Conservation (phyloP, 2,888 invertebrate species). For the Drosophila lacicola region DNA sequence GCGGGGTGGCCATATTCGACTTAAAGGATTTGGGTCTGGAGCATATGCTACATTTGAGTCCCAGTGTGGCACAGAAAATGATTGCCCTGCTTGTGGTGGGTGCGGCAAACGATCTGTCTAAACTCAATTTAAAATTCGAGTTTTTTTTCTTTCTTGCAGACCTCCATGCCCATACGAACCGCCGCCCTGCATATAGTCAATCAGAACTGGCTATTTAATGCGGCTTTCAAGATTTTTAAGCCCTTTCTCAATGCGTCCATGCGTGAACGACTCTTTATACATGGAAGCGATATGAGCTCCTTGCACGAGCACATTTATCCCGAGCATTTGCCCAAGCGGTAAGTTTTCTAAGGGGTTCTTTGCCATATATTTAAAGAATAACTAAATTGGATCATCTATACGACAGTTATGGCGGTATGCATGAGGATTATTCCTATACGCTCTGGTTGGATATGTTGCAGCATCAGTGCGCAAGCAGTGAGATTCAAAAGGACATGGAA, state of each 20-base stretch:
- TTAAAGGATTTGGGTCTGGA: constrained; percentile 89
- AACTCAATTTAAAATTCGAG: too few species aligned
- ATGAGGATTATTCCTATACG: constrained; percentile 90
- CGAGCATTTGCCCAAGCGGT: constrained; percentile 89
- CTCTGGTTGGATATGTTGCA: constrained; percentile 89
- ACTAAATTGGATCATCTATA: neutral
- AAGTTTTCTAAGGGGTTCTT: neutral
- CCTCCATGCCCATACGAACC: constrained; percentile 90
- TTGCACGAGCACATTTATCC: constrained; percentile 91
- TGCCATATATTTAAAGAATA: too few species aligned
- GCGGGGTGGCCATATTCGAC: constrained; percentile 92
- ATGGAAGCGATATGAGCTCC: constrained; percentile 90
- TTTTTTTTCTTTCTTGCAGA: constrained; percentile 85
- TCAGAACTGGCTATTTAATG: constrained; percentile 93
- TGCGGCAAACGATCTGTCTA: constrained; percentile 39
- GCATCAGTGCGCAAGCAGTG: constrained; percentile 84
- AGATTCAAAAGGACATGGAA: constrained; percentile 88
- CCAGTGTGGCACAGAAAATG: constrained; percentile 89
- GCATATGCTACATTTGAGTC: constrained; percentile 91
- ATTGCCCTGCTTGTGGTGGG: constrained; percentile 90
- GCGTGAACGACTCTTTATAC: constrained; percentile 87
- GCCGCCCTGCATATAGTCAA: constrained; percentile 91
- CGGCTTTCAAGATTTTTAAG: constrained; percentile 91
- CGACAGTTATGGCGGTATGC: constrained; percentile 85
- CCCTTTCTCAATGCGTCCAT: constrained; percentile 90